These are phyloP conservation scores for Pararge aegeria DNA, from an alignment of 1,140 invertebrate genomes.

Conservation along the genomic window DNA sequence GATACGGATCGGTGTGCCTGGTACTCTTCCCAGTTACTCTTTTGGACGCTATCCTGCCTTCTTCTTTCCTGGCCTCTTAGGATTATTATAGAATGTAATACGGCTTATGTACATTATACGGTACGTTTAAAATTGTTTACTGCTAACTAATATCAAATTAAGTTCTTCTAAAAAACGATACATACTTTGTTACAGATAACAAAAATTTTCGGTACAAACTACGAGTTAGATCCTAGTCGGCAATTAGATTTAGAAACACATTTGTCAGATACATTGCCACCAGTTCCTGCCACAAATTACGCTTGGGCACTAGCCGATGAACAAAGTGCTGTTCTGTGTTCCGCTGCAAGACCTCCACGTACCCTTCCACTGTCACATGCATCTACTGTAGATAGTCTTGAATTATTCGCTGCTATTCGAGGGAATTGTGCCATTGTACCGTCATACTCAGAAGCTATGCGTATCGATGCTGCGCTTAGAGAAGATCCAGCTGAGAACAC, in stretches of 20 bases:
- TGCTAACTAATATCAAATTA: too few species aligned
- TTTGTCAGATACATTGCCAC: constrained; percentile 76
- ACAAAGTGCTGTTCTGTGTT: constrained; percentile 80
- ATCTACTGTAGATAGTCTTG: constrained; percentile 68
- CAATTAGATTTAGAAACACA: constrained; percentile 70
- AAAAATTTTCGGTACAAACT: constrained; percentile 86
- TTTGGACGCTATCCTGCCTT: constrained; percentile 88
- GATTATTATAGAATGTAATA: constrained; percentile 91
- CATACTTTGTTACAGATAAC: constrained; percentile 79
- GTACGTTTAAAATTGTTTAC: constrained; percentile 48
- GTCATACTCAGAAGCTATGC: constrained; percentile 82
- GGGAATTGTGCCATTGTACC: constrained; percentile 79
- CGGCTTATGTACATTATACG: constrained; percentile 90
- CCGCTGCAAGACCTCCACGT: constrained; percentile 85
- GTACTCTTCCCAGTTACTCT: constrained; percentile 83
- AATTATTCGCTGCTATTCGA: constrained; percentile 69
- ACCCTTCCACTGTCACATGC: constrained; percentile 83
- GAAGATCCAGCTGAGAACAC: constrained; percentile 61
- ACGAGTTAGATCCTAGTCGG: constrained; percentile 79
- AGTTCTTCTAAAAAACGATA: constrained; percentile 5
- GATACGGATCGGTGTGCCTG: constrained; percentile 82
- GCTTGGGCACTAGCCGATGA: constrained; percentile 78
- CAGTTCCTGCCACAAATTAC: constrained; percentile 61
- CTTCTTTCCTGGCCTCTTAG: constrained; percentile 92
- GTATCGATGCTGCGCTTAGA: constrained; percentile 74